Evolutionary conservation across 2,113 vertebrate genomes (phyloP), one percentile per base, ranked within the genome.

Genomic region (Erythrocercus mccallii): DNA sequence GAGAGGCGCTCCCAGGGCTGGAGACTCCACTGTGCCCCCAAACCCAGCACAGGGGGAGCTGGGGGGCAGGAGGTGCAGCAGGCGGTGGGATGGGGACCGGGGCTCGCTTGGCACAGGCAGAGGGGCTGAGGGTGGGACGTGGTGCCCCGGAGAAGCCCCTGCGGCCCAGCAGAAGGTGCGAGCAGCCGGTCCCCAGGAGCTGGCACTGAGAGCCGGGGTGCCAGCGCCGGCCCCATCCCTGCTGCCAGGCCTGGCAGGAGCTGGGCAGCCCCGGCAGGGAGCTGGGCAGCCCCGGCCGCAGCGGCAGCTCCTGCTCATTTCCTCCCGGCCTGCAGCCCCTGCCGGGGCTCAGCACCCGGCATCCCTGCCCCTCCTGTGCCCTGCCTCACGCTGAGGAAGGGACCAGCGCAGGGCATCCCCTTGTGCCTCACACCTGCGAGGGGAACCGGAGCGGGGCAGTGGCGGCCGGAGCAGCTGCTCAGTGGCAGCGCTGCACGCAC

Each of bases 31-130:
- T 73, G 9, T 42, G 47, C 11, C 80, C 31, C 77, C 42, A 57
- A 20, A n/a, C 1, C 8, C 64, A 2, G 37, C 33, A 4, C 0
- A 1, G 19, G 13, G 12, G 15, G 2, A 40, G 17, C 1, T 2
- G 37, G 12, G 38, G 6, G 23, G 14, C 27, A 8, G 27, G n/a
- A 40, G 64, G 12, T 2, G 48, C 11, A 64, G 54, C 57, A 1
- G 7, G 1, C 16, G 1, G 42, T 2, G 37, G 71, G 51, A 70
- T 0, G 9, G 21, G 48, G 33, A 25, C 5, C 1, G 0, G 38
- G 54, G 42, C 14, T 18, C 4, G 6, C 24, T 12, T 18, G 66
- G 92, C 20, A 1, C 71, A 3, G 38, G 48, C 66, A 4, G 10
- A 37, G 79, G 60, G 74, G 47, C 66, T 51, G 82, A 79, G 31